These are phyloP conservation scores for Mythimna pallens DNA, from an alignment of 2,888 invertebrate species.

Conservation along the genomic window DNA sequence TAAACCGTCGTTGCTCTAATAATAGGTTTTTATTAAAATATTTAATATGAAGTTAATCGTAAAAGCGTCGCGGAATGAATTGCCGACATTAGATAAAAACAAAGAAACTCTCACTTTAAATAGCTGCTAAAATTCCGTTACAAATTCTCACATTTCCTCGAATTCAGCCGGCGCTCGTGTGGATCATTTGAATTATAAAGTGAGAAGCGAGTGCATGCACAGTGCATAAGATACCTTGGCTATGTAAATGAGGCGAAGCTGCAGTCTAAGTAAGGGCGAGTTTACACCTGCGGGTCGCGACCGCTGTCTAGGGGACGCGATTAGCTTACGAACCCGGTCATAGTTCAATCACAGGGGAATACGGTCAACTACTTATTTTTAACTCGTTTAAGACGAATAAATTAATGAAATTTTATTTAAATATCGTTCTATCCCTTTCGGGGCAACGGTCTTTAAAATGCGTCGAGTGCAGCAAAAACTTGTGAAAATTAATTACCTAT, in stretches of 20 bases:
- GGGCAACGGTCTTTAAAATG: conserved; percentile 30
- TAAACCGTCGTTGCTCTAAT: neutral
- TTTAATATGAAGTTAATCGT: conserved; percentile 35
- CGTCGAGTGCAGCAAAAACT: neutral
- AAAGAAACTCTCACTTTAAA: conserved; percentile 61
- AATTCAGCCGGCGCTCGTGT: conserved; percentile 78
- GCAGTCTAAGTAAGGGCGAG: conserved; percentile 73
- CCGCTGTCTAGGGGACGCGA: conserved; percentile 53
- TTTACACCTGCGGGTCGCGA: conserved; percentile 78
- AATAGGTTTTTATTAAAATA: conserved; percentile 18
- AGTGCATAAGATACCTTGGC: conserved; percentile 85
- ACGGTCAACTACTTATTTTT: conserved; percentile 61
- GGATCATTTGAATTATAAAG: conserved; percentile 90
- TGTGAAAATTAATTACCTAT: neutral
- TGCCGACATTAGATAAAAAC: conserved; percentile 47
- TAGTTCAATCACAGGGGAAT: conserved; percentile 70
- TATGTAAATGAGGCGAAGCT: conserved; percentile 86
- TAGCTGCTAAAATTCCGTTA: conserved; percentile 83
- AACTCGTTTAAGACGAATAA: conserved; percentile 44
- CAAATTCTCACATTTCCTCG: conserved; percentile 88
- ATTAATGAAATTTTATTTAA: conserved; percentile 37
- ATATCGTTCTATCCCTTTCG: conserved; percentile 20
- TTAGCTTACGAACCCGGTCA: conserved; percentile 65
- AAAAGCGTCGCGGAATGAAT: conserved; percentile 28
- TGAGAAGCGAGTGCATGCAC: conserved; percentile 86